Evolutionary conservation across 2,888 invertebrate genomes (phyloP).

Genomic region (Drosophila paramelanica): DNA sequence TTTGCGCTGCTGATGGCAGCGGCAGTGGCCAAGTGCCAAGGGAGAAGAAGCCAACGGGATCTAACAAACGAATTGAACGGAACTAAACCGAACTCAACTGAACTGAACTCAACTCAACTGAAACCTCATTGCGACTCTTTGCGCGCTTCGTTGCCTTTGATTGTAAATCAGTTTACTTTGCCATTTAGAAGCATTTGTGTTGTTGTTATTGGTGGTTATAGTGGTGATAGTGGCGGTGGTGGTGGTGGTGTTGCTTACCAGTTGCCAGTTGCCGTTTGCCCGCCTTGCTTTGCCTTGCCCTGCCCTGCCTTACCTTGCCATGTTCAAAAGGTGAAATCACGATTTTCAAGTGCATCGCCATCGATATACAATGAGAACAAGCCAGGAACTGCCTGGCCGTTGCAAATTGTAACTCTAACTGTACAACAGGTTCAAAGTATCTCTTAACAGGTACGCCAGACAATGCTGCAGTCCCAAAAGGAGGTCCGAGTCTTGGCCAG

Average conservation of each 20-base stretch:
- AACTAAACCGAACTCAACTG: slow-evolving; percentile 54
- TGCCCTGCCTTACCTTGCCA: slow-evolving; percentile 42
- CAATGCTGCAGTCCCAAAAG: slow-evolving; percentile 48
- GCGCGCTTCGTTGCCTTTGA: slow-evolving; percentile 80
- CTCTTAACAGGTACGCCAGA: slow-evolving; percentile 79
- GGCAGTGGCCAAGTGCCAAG: slow-evolving; percentile 30
- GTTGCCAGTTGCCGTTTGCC: slow-evolving; percentile 40
- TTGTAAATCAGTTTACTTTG: slow-evolving; percentile 81
- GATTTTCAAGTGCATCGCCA: slow-evolving; percentile 81
- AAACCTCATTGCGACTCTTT: slow-evolving; percentile 74
- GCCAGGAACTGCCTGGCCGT: slow-evolving; percentile 53
- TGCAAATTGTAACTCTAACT: slow-evolving; percentile 82
- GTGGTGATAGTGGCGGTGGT: slow-evolving; percentile 24
- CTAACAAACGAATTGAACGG: slow-evolving; percentile 67
- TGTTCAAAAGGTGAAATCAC: slow-evolving; percentile 80
- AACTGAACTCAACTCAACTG: slow-evolving; percentile 51
- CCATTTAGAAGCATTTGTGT: slow-evolving; percentile 79
- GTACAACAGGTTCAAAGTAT: slow-evolving; percentile 83
- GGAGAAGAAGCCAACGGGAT: slow-evolving; percentile 54
- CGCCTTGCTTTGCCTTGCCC: slow-evolving; percentile 28
- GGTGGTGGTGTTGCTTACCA: slow-evolving; percentile 5
- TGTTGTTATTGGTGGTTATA: slow-evolving; percentile 39
- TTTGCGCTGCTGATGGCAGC: slow-evolving; percentile 81
- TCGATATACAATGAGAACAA: slow-evolving; percentile 75
- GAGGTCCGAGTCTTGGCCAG: slow-evolving; percentile 21